Conservation (phyloP, 2,888 invertebrate species). For the Lathronympha strigana region DNA sequence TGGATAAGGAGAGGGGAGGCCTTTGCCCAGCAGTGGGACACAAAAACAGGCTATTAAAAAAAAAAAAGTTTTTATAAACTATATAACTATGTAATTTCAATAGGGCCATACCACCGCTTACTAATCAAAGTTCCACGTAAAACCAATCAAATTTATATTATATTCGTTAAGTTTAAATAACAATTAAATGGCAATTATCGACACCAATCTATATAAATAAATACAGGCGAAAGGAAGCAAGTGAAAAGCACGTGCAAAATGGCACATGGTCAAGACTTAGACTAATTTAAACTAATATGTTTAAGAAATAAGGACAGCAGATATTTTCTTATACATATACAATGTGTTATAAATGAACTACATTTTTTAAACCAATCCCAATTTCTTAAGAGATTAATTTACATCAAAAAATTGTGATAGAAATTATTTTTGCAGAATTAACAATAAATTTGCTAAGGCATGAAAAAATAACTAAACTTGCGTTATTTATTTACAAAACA, state of each 20-base stretch:
- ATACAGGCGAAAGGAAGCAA: slow-evolving; percentile 60
- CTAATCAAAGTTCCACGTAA: background rate
- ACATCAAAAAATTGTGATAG: background rate
- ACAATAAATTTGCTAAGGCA: slow-evolving; percentile 3
- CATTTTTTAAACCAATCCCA: background rate
- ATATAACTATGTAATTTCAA: background rate
- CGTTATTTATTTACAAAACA: slow-evolving; percentile 42
- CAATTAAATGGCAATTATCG: slow-evolving; percentile 32
- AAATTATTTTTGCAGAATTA: background rate
- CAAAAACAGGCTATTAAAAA: too few species aligned
- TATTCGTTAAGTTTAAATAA: slow-evolving; percentile 6
- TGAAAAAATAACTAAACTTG: slow-evolving; percentile 18
- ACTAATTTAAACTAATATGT: slow-evolving; percentile 49
- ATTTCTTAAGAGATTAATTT: background rate
- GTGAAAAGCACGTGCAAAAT: slow-evolving; percentile 75
- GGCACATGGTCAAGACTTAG: slow-evolving; percentile 79
- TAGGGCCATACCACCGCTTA: background rate
- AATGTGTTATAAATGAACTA: background rate
- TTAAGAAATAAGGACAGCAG: background rate
- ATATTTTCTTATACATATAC: background rate
- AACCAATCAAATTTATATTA: slow-evolving; percentile 1
- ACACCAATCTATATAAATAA: slow-evolving; percentile 60
- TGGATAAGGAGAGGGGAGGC: too few species aligned
- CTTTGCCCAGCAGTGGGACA: too few species aligned
- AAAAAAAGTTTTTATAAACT: background rate